phyloP scores from a whole-genome alignment of 2,797 vertebrate genomes.

The Carduelis carduelis region DNA sequence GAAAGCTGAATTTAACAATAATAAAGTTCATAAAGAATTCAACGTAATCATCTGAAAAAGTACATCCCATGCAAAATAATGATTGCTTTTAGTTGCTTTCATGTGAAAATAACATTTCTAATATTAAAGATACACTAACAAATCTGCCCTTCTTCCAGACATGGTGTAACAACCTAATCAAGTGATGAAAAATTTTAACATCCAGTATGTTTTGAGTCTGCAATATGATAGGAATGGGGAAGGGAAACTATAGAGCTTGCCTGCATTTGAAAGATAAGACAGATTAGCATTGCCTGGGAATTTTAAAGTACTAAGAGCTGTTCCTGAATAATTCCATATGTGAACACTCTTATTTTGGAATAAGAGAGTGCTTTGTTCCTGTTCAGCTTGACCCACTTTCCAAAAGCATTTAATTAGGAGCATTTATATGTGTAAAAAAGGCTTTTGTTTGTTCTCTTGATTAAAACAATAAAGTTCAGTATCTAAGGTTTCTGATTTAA shows the following conservation, averaged over 20 bases:
- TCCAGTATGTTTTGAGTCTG: neutral
- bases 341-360: constrained; percentile 16
- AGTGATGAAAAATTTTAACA: neutral
- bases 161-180: neutral
- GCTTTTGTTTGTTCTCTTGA: constrained; percentile 28
- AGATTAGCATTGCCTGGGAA: constrained; percentile 17
- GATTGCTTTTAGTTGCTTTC: neutral
- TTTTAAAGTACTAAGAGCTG: constrained; percentile 3
- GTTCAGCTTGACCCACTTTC: constrained; percentile 57
- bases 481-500: neutral
- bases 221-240: neutral
- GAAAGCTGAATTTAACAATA: neutral
- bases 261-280: constrained; percentile 19
- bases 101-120: neutral
- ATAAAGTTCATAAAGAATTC: neutral
- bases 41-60: neutral
- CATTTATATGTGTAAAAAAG: constrained; percentile 32
- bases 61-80: neutral
- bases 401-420: constrained; percentile 29
- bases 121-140: neutral
- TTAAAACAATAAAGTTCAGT: constrained; percentile 7
- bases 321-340: constrained; percentile 50
- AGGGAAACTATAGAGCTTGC: neutral
- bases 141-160: neutral
- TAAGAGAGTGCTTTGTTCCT: constrained; percentile 41